Evolutionary conservation across 1,140 invertebrate genomes (phyloP).

Genomic region (Penaeus chinensis): DNA sequence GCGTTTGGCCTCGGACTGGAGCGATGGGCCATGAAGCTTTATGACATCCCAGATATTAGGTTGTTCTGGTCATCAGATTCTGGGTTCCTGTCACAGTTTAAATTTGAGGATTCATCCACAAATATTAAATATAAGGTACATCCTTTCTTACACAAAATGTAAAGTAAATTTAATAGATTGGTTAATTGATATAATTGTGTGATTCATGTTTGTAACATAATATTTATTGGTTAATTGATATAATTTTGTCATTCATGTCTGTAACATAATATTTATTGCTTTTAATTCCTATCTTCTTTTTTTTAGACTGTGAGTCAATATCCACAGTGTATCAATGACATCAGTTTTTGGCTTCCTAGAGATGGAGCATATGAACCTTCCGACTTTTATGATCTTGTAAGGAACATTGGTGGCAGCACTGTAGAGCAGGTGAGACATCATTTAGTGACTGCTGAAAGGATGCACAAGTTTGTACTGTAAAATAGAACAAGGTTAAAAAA

Average conservation of each 20-base stretch:
- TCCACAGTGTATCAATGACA: slow-evolving; percentile 91
- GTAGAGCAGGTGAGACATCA: slow-evolving; percentile 84
- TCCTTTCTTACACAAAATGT: background rate
- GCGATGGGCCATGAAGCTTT: slow-evolving; percentile 94
- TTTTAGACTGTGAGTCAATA: slow-evolving; percentile 88
- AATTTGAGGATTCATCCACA: slow-evolving; percentile 77
- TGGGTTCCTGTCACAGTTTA: slow-evolving; percentile 93
- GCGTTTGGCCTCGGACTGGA: slow-evolving; percentile 98
- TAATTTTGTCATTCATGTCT: background rate
- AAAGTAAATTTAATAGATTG: background rate
- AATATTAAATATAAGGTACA: slow-evolving; percentile 76
- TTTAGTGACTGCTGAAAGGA: background rate
- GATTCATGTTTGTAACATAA: background rate
- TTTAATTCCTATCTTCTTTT: slow-evolving; percentile 63
- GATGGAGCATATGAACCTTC: slow-evolving; percentile 78
- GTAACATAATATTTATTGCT: background rate
- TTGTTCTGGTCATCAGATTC: slow-evolving; percentile 92
- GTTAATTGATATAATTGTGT: background rate
- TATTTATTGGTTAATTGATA: background rate
- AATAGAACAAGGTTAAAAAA: too few relatives aligned
- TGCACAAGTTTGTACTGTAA: background rate
- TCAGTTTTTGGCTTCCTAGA: slow-evolving; percentile 95
- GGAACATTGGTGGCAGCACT: slow-evolving; percentile 86
- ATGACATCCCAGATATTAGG: slow-evolving; percentile 95
- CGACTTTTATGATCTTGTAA: slow-evolving; percentile 95